Evolutionary conservation across 2,113 vertebrate genomes (phyloP).

Genomic region (Agapornis roseicollis): DNA sequence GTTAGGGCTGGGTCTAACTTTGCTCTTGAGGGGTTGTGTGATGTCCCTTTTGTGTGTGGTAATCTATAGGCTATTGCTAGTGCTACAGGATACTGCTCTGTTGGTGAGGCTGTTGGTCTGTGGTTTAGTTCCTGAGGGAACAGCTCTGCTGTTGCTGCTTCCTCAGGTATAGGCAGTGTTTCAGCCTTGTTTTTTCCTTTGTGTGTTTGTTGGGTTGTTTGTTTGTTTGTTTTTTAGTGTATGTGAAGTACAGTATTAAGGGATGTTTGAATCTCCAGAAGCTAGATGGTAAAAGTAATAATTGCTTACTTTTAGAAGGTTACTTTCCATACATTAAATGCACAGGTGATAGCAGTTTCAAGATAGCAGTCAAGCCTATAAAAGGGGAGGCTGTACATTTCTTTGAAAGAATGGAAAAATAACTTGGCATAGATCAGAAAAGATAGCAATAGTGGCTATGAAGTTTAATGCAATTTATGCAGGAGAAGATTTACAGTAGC

Average conservation of each 20-base stretch:
- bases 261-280: background rate
- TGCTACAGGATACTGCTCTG: rapidly evolving
- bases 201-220: background rate
- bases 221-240: background rate
- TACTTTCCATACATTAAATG: rapidly evolving
- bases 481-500: background rate
- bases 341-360: rapidly evolving
- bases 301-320: rapidly evolving
- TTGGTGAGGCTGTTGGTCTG: rapidly evolving
- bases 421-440: background rate
- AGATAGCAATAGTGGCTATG: background rate
- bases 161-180: rapidly evolving
- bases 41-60: no score
- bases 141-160: rapidly evolving
- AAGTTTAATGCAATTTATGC: background rate
- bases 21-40: no score
- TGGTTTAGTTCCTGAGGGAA: rapidly evolving
- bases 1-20: no score
- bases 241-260: rapidly evolving
- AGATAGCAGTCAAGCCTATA: background rate
- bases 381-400: rapidly evolving
- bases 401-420: background rate
- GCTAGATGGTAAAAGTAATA: rapidly evolving
- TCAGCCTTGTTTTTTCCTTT: background rate
- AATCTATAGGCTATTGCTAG: background rate